phyloP scores from a whole-genome alignment of 2,797 vertebrate species.

The Hydrophis major region DNA sequence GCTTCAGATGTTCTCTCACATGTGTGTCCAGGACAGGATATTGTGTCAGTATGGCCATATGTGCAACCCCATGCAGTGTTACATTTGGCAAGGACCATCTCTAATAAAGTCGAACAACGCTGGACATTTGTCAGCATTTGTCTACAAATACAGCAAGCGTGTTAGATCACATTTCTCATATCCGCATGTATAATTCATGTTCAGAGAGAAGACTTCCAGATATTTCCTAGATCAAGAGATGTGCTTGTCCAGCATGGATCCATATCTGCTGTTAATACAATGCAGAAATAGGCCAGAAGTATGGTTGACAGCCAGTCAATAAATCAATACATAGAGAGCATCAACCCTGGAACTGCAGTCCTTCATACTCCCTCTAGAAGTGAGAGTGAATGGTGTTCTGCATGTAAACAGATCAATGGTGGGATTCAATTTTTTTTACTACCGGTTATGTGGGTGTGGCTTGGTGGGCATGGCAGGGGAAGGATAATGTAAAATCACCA shows the following conservation, averaged over 20 bases:
- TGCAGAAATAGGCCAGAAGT: neutral
- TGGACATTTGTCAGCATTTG: neutral
- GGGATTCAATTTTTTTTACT: too few species aligned
- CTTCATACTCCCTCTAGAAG: neutral
- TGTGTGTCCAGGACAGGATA: conserved; percentile 13
- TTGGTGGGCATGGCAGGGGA: too few species aligned
- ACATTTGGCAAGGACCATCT: neutral
- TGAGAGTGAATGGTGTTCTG: neutral
- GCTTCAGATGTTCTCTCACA: conserved; percentile 22
- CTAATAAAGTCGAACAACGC: neutral
- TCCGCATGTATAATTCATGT: neutral
- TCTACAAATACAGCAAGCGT: neutral
- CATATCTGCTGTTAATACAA: neutral
- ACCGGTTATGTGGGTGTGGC: too few species aligned
- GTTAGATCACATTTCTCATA: neutral
- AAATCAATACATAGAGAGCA: neutral
- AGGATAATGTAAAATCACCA: too few species aligned
- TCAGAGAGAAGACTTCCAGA: neutral
- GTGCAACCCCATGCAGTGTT: neutral
- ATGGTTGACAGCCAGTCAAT: neutral
- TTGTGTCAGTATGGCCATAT: conserved; percentile 13
- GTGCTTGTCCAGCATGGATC: neutral
- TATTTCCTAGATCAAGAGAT: neutral
- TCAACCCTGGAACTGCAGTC: neutral
- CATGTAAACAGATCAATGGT: neutral